These are phyloP conservation scores for Nerophis lumbriciformis DNA, from an alignment of 2,113 vertebrate species.

Conservation along the genomic window DNA sequence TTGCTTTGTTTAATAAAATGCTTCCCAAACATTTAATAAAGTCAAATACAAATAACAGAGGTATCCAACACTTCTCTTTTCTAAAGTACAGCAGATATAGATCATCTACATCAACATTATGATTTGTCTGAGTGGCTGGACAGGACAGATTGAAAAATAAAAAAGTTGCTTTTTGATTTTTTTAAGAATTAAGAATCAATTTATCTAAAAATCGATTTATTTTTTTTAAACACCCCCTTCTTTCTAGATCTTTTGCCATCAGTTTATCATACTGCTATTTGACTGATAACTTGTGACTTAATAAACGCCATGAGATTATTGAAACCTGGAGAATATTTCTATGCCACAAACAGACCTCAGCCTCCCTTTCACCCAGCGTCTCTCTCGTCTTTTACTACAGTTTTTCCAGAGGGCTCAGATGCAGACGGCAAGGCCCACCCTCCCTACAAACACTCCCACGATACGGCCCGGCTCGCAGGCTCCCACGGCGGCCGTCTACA, in stretches of 20 bases:
- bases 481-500: slow-evolving; percentile 84
- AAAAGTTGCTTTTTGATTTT: too few relatives aligned
- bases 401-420: slow-evolving; percentile 97
- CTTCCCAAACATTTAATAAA: too few relatives aligned
- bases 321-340: slow-evolving; percentile 15
- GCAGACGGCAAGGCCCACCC: slow-evolving; percentile 84
- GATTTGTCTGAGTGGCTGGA: too few relatives aligned
- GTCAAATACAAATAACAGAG: too few relatives aligned
- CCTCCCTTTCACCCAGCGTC: background rate
- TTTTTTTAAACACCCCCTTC: too few relatives aligned
- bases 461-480: slow-evolving; percentile 87
- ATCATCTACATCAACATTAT: too few relatives aligned
- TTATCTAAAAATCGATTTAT: too few relatives aligned
- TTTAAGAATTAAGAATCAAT: too few relatives aligned
- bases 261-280: background rate
- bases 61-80: too few relatives aligned
- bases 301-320: background rate
- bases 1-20: too few relatives aligned
- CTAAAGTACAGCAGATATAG: too few relatives aligned
- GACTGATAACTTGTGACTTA: background rate
- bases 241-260: background rate
- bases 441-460: slow-evolving; percentile 86
- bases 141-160: too few relatives aligned
- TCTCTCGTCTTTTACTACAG: slow-evolving; percentile 54
- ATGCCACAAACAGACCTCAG: slow-evolving; percentile 5